Percentiles rank a stretch among this genome's conserved stretches.
Conservation (phyloP, 2,797 vertebrate species). For the Diceros bicornis region DNA sequence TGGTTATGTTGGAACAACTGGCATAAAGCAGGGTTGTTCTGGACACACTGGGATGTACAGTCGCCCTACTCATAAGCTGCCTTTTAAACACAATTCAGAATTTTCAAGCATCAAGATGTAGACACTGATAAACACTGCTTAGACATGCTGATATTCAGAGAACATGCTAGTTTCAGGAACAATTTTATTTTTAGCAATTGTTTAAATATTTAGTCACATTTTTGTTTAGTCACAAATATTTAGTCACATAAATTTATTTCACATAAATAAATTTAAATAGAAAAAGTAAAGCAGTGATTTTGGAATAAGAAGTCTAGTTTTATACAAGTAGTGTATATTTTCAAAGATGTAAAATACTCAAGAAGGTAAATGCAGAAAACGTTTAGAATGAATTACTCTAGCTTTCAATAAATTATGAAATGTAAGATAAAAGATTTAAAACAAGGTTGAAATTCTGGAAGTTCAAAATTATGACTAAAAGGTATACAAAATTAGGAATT, state of each 20-base stretch:
- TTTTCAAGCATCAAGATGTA: not conserved
- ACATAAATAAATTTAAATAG: not conserved
- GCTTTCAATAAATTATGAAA: not conserved
- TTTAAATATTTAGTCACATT: not conserved
- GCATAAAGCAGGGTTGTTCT: not conserved
- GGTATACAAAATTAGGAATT: not conserved
- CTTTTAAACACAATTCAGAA: not conserved
- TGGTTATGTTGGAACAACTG: not conserved
- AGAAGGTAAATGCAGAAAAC: not conserved
- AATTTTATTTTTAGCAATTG: not conserved
- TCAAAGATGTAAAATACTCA: not conserved
- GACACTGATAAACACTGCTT: not conserved
- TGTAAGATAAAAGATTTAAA: not conserved
- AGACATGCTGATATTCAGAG: rapidly evolving
- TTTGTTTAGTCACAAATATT: too few species aligned
- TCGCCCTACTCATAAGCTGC: too few species aligned
- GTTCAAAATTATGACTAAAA: not conserved
- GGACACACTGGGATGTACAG: rapidly evolving
- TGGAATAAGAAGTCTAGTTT: not conserved
- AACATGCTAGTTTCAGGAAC: not conserved
- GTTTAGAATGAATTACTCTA: not conserved
- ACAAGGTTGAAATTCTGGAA: not conserved
- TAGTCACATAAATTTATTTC: too few species aligned
- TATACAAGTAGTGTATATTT: not conserved
- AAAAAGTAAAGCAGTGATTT: not conserved